Evolutionary conservation across 2,888 invertebrate genomes (phyloP), one percentile per base, ranked within the genome.

Genomic region (Malthinus seriepunctatus): DNA sequence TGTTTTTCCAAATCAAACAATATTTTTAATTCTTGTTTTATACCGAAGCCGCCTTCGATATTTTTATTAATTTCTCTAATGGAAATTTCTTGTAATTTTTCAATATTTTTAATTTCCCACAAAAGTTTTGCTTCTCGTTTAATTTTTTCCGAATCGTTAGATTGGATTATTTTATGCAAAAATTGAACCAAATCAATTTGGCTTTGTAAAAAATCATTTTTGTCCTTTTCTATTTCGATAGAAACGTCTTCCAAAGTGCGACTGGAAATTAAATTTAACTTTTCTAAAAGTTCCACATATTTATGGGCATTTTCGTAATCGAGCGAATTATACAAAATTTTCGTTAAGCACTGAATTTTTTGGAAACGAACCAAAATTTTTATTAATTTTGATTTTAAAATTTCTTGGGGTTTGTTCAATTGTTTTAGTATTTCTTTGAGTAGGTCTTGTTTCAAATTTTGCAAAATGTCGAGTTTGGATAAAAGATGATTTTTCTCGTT

Each of bases 11-110:
- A 69, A 65, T 69, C 79, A 68, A 71, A 75, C 45, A 76, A 72
- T 67, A 67, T 81, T 62, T 72, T 80, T 74, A 74, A 76, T 68
- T 63, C 81, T 72, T 78, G 83, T 4, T 75, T 67, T 9, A 76
- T 71, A 55, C 69, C 73, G 34, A 67, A 65, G 3, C 69, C 69
- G 31, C 64, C 55, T 0, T 63, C 51, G 1, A 76, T 50, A 50
- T 71, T 74, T 3, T 64, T 63, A 15, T 69, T 68, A 68, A 78
- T 69, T 76, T 72, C 81, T 68, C 63, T 74, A 68, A 65, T 79
- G 15, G 66, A 77, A 67, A 70, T 78, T 69, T 69, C 76, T 75
- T 67, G 80, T 68, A 70, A 72, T 68, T 69, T 78, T 67, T 65
- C 76, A 62, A 66, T 73, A 69, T 69, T 80, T 67, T 69, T 75